A percentile compares a stretch with the other conserved stretches of the same genome.
These are phyloP conservation scores for Coptodon bakossiorum DNA, from an alignment of 2,113 vertebrate species.

Conservation along the genomic window DNA sequence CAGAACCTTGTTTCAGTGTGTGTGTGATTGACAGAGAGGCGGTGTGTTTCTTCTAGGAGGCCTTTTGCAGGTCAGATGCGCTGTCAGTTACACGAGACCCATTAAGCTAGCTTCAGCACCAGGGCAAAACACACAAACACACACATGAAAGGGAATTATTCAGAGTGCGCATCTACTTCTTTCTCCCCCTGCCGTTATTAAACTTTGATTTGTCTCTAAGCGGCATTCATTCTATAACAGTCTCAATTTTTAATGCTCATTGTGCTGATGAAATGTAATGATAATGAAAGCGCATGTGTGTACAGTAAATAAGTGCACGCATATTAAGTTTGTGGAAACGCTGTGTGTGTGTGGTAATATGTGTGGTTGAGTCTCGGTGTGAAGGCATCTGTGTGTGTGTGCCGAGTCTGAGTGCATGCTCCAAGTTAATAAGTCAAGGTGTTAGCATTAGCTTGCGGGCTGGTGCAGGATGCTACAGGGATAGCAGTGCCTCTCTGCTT, in stretches of 20 bases:
- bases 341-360: background rate
- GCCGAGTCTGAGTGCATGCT: background rate
- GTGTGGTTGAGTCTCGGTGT: background rate
- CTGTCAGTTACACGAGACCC: conserved; percentile 8
- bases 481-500: conserved; percentile 31
- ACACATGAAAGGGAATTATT: conserved; percentile 69
- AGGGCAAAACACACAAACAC: conserved; percentile 20
- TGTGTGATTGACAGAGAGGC: background rate
- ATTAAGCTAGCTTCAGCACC: background rate
- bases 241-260: conserved; percentile 57
- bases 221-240: conserved; percentile 20
- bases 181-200: conserved; percentile 27
- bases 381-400: background rate
- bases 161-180: conserved; percentile 8
- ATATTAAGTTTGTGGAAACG: background rate
- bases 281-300: conserved; percentile 31
- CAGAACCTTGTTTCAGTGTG: background rate
- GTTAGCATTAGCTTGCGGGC: conserved; percentile 47
- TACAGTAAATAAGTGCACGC: conserved; percentile 31
- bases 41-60: background rate
- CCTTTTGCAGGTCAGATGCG: background rate
- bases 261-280: conserved; percentile 56
- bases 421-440: conserved; percentile 37
- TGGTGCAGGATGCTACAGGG: conserved; percentile 37
- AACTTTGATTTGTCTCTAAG: conserved; percentile 64